phyloP scores from a whole-genome alignment of 2,113 vertebrate species.

The Deroptyus accipitrinus region DNA sequence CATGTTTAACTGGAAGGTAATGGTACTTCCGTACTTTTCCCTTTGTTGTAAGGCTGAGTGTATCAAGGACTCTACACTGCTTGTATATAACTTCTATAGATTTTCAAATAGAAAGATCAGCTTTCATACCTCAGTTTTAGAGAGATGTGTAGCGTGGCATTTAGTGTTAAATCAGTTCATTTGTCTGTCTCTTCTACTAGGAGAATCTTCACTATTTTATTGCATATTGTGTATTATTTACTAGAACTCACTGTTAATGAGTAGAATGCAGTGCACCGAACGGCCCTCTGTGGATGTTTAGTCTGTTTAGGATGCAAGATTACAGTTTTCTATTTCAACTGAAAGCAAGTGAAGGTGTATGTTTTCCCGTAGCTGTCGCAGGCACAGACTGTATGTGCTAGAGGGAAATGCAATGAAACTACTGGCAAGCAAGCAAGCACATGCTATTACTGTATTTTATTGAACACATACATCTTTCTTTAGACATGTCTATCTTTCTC shows the following conservation, averaged over 20 bases:
- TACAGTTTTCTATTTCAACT: neutral
- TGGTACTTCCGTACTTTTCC: neutral
- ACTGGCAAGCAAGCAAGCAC: constrained; percentile 9
- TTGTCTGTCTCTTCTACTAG: neutral
- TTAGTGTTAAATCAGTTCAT: neutral
- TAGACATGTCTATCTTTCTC: constrained; percentile 45
- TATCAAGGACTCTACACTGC: neutral
- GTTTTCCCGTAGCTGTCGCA: neutral
- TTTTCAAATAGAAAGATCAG: neutral
- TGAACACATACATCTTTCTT: constrained; percentile 40
- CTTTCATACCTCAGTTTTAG: neutral
- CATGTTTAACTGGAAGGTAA: neutral
- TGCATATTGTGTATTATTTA: accelerated
- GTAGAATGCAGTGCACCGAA: neutral
- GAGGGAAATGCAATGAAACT: constrained; percentile 18
- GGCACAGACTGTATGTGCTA: neutral
- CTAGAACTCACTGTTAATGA: neutral
- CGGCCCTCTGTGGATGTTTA: neutral
- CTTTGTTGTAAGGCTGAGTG: neutral
- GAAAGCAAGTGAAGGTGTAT: neutral
- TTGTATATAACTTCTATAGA: neutral
- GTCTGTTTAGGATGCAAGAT: neutral
- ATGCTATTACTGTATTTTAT: constrained; percentile 29
- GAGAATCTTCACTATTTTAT: neutral
- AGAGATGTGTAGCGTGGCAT: neutral